Evolutionary conservation across 2,797 vertebrate genomes (phyloP).

Genomic region (Oceanodroma leucorhoa): DNA sequence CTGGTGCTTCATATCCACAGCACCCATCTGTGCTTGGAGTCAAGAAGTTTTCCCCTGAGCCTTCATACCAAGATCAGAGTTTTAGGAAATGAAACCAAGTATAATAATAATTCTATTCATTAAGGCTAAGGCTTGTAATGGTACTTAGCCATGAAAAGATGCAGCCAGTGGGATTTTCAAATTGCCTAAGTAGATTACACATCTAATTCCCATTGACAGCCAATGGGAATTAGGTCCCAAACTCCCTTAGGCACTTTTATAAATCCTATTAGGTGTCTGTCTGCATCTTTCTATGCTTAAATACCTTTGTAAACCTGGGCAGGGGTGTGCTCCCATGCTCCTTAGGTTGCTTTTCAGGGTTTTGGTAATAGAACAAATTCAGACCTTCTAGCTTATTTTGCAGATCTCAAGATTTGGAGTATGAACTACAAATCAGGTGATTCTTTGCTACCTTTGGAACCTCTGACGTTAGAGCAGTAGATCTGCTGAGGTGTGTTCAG

Average conservation of each 20-base stretch:
- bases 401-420: not conserved
- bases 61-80: slow-evolving; percentile 11
- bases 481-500: not conserved
- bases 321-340: not conserved
- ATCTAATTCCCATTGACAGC: slow-evolving; percentile 64
- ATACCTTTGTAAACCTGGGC: slow-evolving; percentile 38
- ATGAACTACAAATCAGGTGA: not conserved
- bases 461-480: not conserved
- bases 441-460: not conserved
- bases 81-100: slow-evolving; percentile 47
- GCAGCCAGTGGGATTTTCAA: slow-evolving; percentile 63
- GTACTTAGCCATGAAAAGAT: slow-evolving; percentile 64
- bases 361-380: not conserved
- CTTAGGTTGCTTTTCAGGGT: not conserved
- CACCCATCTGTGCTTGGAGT: not conserved
- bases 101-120: slow-evolving; percentile 66
- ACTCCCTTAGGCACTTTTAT: slow-evolving; percentile 55
- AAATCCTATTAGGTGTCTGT: slow-evolving; percentile 65
- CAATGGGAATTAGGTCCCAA: slow-evolving; percentile 63
- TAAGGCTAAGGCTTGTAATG: slow-evolving; percentile 49
- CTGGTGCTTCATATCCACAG: not conserved
- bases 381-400: not conserved
- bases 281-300: slow-evolving; percentile 40
- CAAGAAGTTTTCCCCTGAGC: not conserved
- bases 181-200: slow-evolving; percentile 61